Percentiles rank a stretch among this genome's conserved stretches.
Evolutionary conservation across 2,113 vertebrate genomes (phyloP).

Genomic region (Lepisosteus oculatus): DNA sequence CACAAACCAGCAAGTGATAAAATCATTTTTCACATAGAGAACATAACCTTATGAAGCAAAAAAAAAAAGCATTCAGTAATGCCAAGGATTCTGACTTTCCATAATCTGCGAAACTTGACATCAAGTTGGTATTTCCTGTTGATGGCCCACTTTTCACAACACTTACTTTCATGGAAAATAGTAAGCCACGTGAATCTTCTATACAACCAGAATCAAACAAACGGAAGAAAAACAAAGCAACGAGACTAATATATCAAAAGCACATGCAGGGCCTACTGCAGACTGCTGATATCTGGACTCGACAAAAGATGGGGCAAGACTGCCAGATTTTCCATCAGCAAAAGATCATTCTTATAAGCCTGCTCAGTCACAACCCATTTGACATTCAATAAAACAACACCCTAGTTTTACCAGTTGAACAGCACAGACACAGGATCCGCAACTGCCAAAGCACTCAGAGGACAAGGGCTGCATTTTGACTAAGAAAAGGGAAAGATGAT

Average conservation of each 20-base stretch:
- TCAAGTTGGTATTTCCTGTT: conserved; percentile 43
- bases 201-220: background rate
- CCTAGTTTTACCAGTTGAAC: conserved; percentile 29
- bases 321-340: background rate
- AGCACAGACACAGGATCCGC: conserved; percentile 25
- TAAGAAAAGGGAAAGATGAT: conserved; percentile 43
- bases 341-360: background rate
- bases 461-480: conserved; percentile 49
- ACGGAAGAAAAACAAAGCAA: no score
- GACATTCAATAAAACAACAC: background rate
- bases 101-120: background rate
- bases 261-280: no score
- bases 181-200: conserved; percentile 15
- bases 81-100: background rate
- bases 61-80: no score
- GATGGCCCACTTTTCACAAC: conserved; percentile 32
- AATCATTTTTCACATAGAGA: no score
- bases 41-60: no score
- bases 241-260: no score
- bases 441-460: conserved; percentile 22
- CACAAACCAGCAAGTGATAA: no score
- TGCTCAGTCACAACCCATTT: no score
- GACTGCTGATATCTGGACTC: background rate
- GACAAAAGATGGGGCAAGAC: background rate
- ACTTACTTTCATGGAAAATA: conserved; percentile 27